Conservation (phyloP, 2,113 vertebrate species). For the Trinectes maculatus region DNA sequence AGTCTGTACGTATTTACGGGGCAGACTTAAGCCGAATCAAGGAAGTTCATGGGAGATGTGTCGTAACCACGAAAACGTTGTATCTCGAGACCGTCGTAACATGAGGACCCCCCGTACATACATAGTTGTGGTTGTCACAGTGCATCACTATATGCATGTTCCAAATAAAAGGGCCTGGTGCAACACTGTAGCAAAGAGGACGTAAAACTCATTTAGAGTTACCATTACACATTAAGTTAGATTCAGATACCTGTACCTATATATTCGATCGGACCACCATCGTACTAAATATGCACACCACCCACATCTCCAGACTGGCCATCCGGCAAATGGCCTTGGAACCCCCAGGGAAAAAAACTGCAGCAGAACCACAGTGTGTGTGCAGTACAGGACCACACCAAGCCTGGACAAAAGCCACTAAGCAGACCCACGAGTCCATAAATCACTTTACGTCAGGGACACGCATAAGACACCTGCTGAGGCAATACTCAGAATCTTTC, state of each 20-base stretch:
- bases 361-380: background rate
- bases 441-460: constrained; percentile 54
- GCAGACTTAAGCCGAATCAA: too few species aligned
- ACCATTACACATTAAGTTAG: background rate
- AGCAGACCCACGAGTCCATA: constrained; percentile 59
- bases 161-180: background rate
- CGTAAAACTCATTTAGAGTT: constrained; percentile 28
- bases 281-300: background rate
- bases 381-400: constrained; percentile 49
- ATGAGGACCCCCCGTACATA: too few species aligned
- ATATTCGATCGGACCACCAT: background rate
- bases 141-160: background rate
- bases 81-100: too few species aligned
- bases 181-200: constrained; percentile 21
- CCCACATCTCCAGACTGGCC: background rate
- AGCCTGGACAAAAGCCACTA: constrained; percentile 48
- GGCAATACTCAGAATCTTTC: constrained; percentile 6
- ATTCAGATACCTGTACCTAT: background rate
- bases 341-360: background rate
- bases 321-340: background rate
- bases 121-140: constrained; percentile 26
- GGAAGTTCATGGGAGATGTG: too few species aligned
- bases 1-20: too few species aligned
- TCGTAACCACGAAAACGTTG: too few species aligned
- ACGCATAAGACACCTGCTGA: constrained; percentile 36